Evolutionary conservation across 2,797 vertebrate species (phyloP).

Genomic region (Pteronotus mesoamericanus): DNA sequence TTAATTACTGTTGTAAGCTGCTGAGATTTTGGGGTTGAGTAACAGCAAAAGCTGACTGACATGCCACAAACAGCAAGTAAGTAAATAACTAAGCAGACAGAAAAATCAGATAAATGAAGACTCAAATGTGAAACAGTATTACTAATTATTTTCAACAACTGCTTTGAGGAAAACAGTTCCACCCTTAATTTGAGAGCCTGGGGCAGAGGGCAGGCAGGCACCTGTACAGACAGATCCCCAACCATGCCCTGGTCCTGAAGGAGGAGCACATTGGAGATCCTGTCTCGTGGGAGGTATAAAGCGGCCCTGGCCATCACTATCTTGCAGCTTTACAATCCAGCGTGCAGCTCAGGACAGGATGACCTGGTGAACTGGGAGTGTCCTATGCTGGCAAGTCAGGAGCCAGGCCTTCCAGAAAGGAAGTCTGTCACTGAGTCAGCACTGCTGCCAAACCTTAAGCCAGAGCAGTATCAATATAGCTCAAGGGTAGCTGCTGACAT

Average conservation of each 20-base stretch:
- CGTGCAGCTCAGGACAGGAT: conserved; percentile 16
- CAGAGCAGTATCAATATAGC: neutral
- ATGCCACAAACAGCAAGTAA: neutral
- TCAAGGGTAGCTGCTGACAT: neutral
- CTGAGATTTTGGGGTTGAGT: neutral
- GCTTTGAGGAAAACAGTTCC: conserved; percentile 19
- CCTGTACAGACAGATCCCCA: neutral
- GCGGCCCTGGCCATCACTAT: neutral
- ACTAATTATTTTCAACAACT: conserved; percentile 15
- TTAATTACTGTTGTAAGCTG: neutral
- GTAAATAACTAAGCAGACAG: neutral
- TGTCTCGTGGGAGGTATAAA: neutral
- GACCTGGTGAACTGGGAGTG: conserved; percentile 48
- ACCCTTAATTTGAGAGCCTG: neutral
- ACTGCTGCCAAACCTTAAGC: neutral
- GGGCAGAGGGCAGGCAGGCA: neutral
- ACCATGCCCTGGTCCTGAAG: neutral
- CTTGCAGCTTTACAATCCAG: neutral
- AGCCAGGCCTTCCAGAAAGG: conserved; percentile 39
- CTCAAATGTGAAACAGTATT: neutral
- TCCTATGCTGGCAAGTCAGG: conserved; percentile 25
- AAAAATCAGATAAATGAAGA: conserved; percentile 6
- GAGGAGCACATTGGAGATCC: neutral
- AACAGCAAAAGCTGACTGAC: neutral
- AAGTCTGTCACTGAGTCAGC: conserved; percentile 55